Evolutionary conservation across 2,797 vertebrate species (phyloP).

Genomic region (Chanos chanos): DNA sequence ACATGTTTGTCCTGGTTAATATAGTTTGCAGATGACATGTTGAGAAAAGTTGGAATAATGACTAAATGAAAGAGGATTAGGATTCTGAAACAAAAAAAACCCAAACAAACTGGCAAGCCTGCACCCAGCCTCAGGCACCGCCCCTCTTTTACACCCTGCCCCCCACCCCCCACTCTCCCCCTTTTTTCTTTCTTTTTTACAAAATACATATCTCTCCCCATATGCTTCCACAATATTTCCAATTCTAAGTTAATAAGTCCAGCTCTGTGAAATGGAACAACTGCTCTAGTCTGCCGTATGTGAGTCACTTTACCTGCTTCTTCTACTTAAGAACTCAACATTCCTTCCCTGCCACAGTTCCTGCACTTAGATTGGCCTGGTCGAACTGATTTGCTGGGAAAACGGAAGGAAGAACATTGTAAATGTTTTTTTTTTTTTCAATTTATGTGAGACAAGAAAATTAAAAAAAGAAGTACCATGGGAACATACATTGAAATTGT

Average conservation of each 20-base stretch:
- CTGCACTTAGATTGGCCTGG: too few species aligned
- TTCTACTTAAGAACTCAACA: too few species aligned
- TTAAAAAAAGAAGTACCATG: too few species aligned
- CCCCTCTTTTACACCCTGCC: slow-evolving; percentile 25
- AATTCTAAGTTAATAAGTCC: slow-evolving; percentile 47
- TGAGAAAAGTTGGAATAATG: slow-evolving; percentile 48
- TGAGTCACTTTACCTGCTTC: slow-evolving; percentile 43
- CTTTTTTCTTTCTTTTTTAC: slow-evolving; percentile 42
- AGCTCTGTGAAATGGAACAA: slow-evolving; percentile 33
- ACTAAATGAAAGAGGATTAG: too few species aligned
- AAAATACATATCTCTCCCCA: slow-evolving; percentile 46
- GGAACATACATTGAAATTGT: too few species aligned
- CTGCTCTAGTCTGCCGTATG: slow-evolving; percentile 23
- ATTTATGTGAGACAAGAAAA: too few species aligned
- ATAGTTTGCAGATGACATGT: slow-evolving; percentile 41
- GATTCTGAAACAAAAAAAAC: too few species aligned
- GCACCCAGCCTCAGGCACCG: slow-evolving; percentile 52
- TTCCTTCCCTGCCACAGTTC: too few species aligned
- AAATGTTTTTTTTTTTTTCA: too few species aligned
- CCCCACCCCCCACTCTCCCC: slow-evolving; percentile 45
- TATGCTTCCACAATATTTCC: slow-evolving; percentile 42
- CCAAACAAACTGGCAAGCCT: slow-evolving; percentile 51
- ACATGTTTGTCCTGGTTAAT: slow-evolving; percentile 19
- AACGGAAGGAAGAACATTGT: too few species aligned
- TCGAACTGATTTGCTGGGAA: too few species aligned